These are phyloP conservation scores for Orthonevra nobilis DNA, from an alignment of 2,888 invertebrate genomes.

Conservation along the genomic window DNA sequence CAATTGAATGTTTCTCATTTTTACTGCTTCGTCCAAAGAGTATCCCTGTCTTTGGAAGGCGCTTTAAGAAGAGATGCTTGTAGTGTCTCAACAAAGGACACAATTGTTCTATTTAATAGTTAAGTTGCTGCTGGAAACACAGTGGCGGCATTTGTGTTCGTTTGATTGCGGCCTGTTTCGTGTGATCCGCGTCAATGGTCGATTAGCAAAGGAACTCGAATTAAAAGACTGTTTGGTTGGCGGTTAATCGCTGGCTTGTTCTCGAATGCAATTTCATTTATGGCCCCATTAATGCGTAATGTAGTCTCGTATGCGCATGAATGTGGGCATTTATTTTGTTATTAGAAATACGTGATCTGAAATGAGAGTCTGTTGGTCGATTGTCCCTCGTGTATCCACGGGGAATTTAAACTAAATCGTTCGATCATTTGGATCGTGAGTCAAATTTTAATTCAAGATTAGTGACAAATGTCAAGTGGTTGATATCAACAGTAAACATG, in stretches of 20 bases:
- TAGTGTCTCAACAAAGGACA: slow-evolving; percentile 51
- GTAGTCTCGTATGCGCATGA: slow-evolving; percentile 25
- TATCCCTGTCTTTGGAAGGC: too few species aligned
- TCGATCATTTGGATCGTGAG: slow-evolving; percentile 53
- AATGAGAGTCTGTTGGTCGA: slow-evolving; percentile 33
- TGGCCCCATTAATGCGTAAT: slow-evolving; percentile 42
- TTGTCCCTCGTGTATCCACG: slow-evolving; percentile 16
- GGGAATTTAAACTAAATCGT: slow-evolving; percentile 53
- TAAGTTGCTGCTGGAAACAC: too few species aligned
- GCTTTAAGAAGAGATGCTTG: slow-evolving; percentile 33
- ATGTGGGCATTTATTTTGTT: slow-evolving; percentile 41
- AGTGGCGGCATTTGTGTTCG: slow-evolving; percentile 26
- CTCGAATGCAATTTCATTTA: slow-evolving; percentile 33
- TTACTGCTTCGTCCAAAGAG: too few species aligned
- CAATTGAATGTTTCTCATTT: too few species aligned
- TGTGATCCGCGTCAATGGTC: slow-evolving; percentile 44
- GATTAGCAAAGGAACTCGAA: slow-evolving; percentile 40
- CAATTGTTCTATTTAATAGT: slow-evolving; percentile 23
- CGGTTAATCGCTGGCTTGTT: slow-evolving; percentile 41
- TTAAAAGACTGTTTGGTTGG: slow-evolving; percentile 27
- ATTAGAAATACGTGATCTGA: slow-evolving; percentile 62
- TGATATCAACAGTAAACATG: too few species aligned
- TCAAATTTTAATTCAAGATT: slow-evolving; percentile 48
- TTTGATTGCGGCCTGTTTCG: not conserved
- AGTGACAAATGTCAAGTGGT: not conserved